Conservation (phyloP, 1,140 invertebrate species). For the Drosophila burlai region DNA sequence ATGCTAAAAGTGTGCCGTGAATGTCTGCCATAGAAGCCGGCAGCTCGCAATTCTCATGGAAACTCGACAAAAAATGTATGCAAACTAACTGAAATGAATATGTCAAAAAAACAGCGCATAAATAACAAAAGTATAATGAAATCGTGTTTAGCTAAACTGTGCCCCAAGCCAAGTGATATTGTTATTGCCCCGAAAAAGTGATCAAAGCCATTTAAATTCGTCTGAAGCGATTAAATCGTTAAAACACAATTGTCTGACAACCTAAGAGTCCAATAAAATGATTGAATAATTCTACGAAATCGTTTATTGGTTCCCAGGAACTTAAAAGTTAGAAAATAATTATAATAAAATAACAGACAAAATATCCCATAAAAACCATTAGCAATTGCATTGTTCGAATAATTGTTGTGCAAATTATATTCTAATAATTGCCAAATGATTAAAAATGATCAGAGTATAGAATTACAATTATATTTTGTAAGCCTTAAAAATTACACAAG, state of each 20-base stretch:
- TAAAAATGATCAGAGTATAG: neutral
- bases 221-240: slow-evolving; percentile 1
- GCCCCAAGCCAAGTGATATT: slow-evolving; percentile 6
- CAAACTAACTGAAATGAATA: slow-evolving; percentile 7
- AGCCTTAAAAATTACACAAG: neutral
- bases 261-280: neutral
- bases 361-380: neutral
- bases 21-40: slow-evolving; percentile 1
- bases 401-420: neutral
- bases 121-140: slow-evolving; percentile 12
- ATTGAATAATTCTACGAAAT: slow-evolving; percentile 8
- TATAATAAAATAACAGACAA: neutral
- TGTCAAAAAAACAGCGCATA: slow-evolving; percentile 14
- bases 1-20: slow-evolving; percentile 31
- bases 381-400: neutral
- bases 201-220: slow-evolving; percentile 8
- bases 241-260: slow-evolving; percentile 8
- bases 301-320: neutral
- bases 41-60: slow-evolving; percentile 1
- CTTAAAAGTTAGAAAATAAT: neutral
- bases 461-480: neutral
- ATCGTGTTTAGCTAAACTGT: slow-evolving; percentile 10
- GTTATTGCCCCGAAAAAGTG: slow-evolving; percentile 5
- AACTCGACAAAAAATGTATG: neutral
- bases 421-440: neutral